phyloP scores from a whole-genome alignment of 2,797 vertebrate genomes.

The Picus viridis region DNA sequence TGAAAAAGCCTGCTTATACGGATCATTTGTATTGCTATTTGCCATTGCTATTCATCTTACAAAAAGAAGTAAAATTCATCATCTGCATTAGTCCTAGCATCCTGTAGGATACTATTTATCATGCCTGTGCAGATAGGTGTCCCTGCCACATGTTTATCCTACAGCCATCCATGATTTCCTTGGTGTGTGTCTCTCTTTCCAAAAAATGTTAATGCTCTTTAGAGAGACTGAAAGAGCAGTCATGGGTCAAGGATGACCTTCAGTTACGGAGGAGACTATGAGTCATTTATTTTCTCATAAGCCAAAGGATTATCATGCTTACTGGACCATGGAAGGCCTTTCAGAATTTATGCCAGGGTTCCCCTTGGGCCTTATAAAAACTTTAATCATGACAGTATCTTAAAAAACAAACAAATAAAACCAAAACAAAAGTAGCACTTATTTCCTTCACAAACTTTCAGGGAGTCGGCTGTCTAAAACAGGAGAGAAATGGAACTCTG shows the following conservation, averaged over 20 bases:
- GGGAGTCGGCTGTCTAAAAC: not conserved
- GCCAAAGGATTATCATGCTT: not conserved
- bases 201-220: not conserved
- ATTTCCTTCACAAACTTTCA: not conserved
- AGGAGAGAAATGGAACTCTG: not conserved
- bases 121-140: not conserved
- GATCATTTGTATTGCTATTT: not conserved
- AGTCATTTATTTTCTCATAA: conserved; percentile 29
- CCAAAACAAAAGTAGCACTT: not conserved
- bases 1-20: not conserved
- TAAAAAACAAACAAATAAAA: rapidly evolving
- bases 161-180: not conserved
- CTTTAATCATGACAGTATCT: not conserved
- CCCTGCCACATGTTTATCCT: not conserved
- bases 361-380: not conserved
- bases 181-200: not conserved
- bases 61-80: not conserved
- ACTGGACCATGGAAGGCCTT: not conserved
- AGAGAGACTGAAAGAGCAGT: not conserved
- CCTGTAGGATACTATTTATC: not conserved
- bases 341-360: conserved; percentile 27
- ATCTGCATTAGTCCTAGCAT: not conserved
- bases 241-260: conserved; percentile 12
- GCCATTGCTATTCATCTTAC: not conserved
- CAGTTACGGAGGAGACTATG: not conserved